Evolutionary conservation across 2,888 invertebrate genomes (phyloP).

Genomic region (Dryobota labecula): DNA sequence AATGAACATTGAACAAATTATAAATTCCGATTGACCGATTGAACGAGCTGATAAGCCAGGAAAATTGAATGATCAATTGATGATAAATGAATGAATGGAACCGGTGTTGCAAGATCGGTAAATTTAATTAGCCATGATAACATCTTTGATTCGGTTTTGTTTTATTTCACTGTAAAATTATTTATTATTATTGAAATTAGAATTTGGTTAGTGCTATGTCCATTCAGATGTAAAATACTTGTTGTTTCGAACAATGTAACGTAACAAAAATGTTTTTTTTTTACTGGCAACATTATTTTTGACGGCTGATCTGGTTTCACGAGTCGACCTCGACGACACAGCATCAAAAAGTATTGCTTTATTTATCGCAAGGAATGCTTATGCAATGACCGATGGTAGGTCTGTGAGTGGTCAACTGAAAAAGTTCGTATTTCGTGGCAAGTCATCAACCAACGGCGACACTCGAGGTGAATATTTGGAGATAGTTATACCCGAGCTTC

Average conservation of each 20-base stretch:
- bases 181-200: not conserved
- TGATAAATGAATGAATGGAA: constrained; percentile 59
- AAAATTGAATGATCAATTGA: constrained; percentile 60
- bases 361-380: constrained; percentile 74
- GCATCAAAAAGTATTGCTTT: constrained; percentile 54
- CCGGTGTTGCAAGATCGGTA: constrained; percentile 41
- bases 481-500: constrained; percentile 95
- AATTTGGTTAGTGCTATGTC: no score
- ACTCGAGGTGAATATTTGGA: constrained; percentile 93
- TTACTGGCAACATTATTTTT: constrained; percentile 37
- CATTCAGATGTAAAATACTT: not conserved
- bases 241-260: not conserved
- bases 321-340: no score
- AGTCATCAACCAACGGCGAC: constrained; percentile 90
- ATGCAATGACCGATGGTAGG: constrained; percentile 90
- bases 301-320: constrained; percentile 46
- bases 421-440: constrained; percentile 95
- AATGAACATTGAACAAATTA: constrained; percentile 42
- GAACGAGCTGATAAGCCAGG: constrained; percentile 45
- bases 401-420: constrained; percentile 92
- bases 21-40: constrained; percentile 37
- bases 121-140: constrained; percentile 5
- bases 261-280: not conserved
- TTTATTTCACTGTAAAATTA: not conserved
- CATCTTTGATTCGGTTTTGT: not conserved